Conservation (phyloP, 2,797 vertebrate genomes). For the Phoeniculus purpureus region DNA sequence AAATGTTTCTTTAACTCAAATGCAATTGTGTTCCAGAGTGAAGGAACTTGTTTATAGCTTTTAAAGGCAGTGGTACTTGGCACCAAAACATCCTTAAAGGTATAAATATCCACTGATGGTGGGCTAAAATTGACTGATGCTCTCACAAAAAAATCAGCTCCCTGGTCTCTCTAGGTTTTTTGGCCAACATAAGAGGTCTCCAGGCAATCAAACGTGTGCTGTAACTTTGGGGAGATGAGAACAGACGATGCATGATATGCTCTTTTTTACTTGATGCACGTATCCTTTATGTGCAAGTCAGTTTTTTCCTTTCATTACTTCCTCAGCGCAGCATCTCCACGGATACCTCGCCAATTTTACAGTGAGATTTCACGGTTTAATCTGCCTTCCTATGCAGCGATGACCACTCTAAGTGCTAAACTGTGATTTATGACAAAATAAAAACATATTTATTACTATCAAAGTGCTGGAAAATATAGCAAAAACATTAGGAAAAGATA, state of each 20-base stretch:
- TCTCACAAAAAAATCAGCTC: not conserved
- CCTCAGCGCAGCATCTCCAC: not conserved
- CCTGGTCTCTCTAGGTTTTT: not conserved
- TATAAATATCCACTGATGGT: not conserved
- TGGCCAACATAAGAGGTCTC: not conserved
- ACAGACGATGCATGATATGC: not conserved
- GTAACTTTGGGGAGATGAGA: not conserved
- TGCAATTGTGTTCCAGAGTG: not conserved
- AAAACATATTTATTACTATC: slow-evolving; percentile 22
- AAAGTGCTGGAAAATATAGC: not conserved
- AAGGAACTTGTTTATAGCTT: not conserved
- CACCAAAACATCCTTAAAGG: not conserved
- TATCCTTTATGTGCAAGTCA: not conserved
- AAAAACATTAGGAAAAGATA: slow-evolving; percentile 45
- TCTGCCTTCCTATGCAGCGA: not conserved
- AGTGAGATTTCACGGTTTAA: not conserved
- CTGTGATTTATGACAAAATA: not conserved
- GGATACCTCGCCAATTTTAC: not conserved
- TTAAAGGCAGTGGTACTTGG: not conserved
- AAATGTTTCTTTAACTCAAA: not conserved
- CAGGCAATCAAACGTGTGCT: not conserved
- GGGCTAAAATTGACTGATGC: not conserved
- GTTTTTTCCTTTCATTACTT: not conserved
- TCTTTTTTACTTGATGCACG: not conserved
- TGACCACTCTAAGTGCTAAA: not conserved